Evolutionary conservation across 2,113 vertebrate genomes (phyloP), one percentile per base, ranked within the genome.

Genomic region (Otocyon megalotis): DNA sequence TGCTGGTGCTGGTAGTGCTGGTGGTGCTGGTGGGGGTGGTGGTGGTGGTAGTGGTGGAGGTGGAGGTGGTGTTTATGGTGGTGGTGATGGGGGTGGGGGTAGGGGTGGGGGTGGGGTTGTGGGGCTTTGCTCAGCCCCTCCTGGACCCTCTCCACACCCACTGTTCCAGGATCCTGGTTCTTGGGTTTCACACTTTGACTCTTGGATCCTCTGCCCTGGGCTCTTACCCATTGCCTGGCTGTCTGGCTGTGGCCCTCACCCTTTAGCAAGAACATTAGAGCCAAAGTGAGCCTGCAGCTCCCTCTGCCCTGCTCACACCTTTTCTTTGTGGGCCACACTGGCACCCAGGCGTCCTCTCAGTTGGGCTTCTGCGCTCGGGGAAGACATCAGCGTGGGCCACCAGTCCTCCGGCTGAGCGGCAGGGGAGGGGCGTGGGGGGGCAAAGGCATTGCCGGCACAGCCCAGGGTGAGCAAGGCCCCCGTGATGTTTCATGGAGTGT

Each of bases 341-440:
- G 58, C 8, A 0, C 32, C 24, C 3, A 0, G 2, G 2, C 11
- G 16, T 11, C 58, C 9, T 28, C 16, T 14, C 43, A 5, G 2
- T 2, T 35, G 48, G 54, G 56, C 60, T 82, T 63, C 62, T 43
- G 32, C 15, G 22, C 58, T 74, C n/a, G 28, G 63, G 76, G 72
- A 69, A 88, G 74, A 54, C 32, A 32, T 60, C 28, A 16, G 16
- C 3, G 2, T 2, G 17, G 1, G 13, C 35, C 8, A 8, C 1
- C 5, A 9, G 1, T 53, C 54, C 22, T 37, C 11, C 4, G 9
- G 62, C 20, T 17, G 35, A 37, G 1, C 24, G 60, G 22, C 43
- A 8, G 26, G 8, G n/a, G 7, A 2, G 6, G 24, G 43, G 14
- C 0, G 3, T 5, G 2, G 20, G 9, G 16, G 14, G 28, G 20